Evolutionary conservation across 2,797 vertebrate species (phyloP).

Genomic region (Parauchenoglanis punctatus): DNA sequence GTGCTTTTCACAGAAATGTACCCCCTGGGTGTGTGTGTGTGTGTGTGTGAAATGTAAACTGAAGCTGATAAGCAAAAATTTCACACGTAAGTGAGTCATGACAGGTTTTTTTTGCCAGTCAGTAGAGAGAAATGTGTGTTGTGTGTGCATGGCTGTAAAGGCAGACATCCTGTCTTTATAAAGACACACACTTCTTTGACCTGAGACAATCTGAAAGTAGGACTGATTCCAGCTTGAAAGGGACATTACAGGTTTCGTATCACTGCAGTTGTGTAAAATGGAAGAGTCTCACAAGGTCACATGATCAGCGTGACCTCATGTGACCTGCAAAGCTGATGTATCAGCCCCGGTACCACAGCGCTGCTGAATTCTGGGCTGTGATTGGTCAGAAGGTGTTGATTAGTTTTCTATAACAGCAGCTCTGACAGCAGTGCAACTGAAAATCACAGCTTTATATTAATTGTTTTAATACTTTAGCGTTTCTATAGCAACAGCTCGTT

Average conservation of each 20-base stretch:
- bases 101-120: constrained; percentile 15
- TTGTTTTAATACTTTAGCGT: too few species aligned
- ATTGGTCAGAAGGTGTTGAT: too few species aligned
- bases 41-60: constrained; percentile 8
- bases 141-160: neutral
- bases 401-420: too few species aligned
- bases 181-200: neutral
- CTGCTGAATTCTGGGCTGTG: neutral
- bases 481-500: too few species aligned
- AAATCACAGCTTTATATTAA: too few species aligned
- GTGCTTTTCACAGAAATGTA: constrained; percentile 20
- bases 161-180: neutral
- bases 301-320: neutral
- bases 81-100: constrained; percentile 45
- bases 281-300: neutral
- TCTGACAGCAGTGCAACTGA: too few species aligned
- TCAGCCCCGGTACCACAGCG: neutral
- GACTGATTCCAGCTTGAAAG: neutral
- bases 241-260: neutral
- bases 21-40: neutral
- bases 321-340: neutral
- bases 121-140: constrained; percentile 40
- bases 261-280: neutral
- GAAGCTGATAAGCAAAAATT: constrained; percentile 58
- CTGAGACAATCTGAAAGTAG: neutral